Percentiles rank a stretch among this genome's conserved stretches.
These are phyloP conservation scores for Cyaniris semiargus DNA, from an alignment of 2,888 invertebrate genomes.

Conservation along the genomic window DNA sequence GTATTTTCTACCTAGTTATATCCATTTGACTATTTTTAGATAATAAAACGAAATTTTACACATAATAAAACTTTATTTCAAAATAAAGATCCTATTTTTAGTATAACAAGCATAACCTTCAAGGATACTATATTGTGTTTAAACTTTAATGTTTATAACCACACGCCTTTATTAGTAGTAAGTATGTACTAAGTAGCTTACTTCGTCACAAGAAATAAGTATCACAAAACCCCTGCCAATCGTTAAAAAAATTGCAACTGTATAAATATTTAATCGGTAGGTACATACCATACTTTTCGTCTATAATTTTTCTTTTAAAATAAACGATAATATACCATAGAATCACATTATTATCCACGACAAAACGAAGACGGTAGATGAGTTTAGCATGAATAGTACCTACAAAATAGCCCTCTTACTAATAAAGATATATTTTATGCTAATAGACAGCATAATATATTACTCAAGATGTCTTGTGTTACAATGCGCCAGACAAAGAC, in stretches of 20 bases:
- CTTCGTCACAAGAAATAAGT: not conserved
- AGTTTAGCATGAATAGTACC: too few relatives aligned
- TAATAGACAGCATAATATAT: too few relatives aligned
- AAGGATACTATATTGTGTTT: constrained; percentile 6
- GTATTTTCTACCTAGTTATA: too few relatives aligned
- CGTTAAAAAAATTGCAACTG: not conserved
- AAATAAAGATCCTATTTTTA: constrained; percentile 22
- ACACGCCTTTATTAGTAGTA: not conserved
- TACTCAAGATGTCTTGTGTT: too few relatives aligned
- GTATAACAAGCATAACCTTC: constrained; percentile 21
- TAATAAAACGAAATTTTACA: not conserved
- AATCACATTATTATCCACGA: not conserved
- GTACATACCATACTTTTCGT: not conserved
- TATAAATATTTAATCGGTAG: not conserved
- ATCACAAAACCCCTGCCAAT: not conserved
- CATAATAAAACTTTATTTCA: constrained; percentile 24
- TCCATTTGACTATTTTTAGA: too few relatives aligned
- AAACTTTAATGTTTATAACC: not conserved
- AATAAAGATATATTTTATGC: too few relatives aligned
- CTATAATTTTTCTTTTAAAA: not conserved
- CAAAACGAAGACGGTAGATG: too few relatives aligned
- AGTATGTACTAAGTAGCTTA: not conserved
- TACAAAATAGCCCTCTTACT: too few relatives aligned
- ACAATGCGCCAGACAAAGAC: too few relatives aligned
- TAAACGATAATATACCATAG: not conserved